Evolutionary conservation across 2,797 vertebrate species (phyloP), one percentile per base, ranked within the genome.

Genomic region (Chromobotia macracanthus): DNA sequence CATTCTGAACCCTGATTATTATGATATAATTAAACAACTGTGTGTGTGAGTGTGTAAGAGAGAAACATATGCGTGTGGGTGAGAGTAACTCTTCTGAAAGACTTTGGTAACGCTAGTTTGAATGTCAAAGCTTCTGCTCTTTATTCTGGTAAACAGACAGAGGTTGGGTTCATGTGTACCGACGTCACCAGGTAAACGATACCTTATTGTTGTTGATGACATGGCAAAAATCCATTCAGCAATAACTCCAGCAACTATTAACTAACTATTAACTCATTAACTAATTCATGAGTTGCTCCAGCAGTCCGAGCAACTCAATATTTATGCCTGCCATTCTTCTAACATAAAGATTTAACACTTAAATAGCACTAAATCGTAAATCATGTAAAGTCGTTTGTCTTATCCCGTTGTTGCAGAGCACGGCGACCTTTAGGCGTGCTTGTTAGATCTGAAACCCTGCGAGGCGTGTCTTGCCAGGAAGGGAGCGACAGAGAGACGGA

Each of bases 381-480:
- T 68, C 3, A 68, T 68, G 21, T 46, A 48, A 68, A 64, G 11
- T 1, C 1, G 5, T 41, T 41, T 7, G 38, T n/a, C 53, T 51
- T 67, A 7, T 50, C 15, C 48, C 50, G 66, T 68, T 75, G 48
- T 70, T 75, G 18, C 21, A 69, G 16, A 51, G 5, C 44, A 50
- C 10, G 35, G 18, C 21, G 72, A 75, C 56, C 58, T 76, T 71
- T 81, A 63, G 53, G 41, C 10, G 9, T 1, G 15, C 7, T 68
- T 25, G 71, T 61, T 60, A 74, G 71, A 67, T 80, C 70, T 73
- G 63, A 74, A 74, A 80, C 51, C 64, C 44, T 65, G 50, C 21
- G 38, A 66, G 71, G 73, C 65, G 74, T 81, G 61, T 72, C 60
- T 58, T 77, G 31, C 61, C 75, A 72, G 72, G 72, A 75, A 75